Base-by-base conservation (phyloP, 2,888 invertebrate species). In the Dexiosoma caninum region DNA sequence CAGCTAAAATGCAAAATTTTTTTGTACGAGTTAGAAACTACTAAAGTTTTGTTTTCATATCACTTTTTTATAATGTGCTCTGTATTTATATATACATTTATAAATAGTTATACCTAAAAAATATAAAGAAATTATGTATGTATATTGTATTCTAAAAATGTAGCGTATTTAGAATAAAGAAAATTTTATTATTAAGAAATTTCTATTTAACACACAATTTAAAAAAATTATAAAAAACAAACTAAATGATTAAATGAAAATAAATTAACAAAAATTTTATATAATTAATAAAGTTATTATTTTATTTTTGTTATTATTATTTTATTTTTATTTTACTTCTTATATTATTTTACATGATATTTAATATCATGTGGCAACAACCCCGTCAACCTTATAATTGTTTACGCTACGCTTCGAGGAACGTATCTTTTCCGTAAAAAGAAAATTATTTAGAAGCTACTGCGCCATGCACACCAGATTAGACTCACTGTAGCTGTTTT, bases 181-280 rank as follows among this genome's bases (percentile, higher is more conserved):
- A 21, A 78, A 59, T 23, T 57, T 71, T 59, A 69, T 27, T 82
- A 79, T 82, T 81, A 67, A 67, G 74, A 70, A 40, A 55, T 62
- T 62, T 72, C 42, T 62, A 62, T 53, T 75, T 59, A 67, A 75
- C 84, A 86, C 81, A 85, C 66, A 44, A n/a, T 44, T 37, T 10
- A 72, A 57, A 44, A n/a, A 30, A 57, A 44, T 4, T 5, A 37
- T 16, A 32, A 19, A 66, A 16, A 21, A 40, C 49, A 62, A 23
- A 44, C 85, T 85, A 86, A 84, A 84, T 84, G 69, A 60, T 57
- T 37, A 27, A 71, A 71, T 21, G 9, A 27, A 42, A 40, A 49
- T 62, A 59, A n/a, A 62, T 42, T 64, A 57, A 55, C 32, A 40
- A 57, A 30, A 46, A 53, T n/a, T n/a, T n/a, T n/a, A n/a, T n/a